These are phyloP conservation scores for Tragelaphus scriptus DNA, from an alignment of 2,113 vertebrate genomes.

Conservation along the genomic window DNA sequence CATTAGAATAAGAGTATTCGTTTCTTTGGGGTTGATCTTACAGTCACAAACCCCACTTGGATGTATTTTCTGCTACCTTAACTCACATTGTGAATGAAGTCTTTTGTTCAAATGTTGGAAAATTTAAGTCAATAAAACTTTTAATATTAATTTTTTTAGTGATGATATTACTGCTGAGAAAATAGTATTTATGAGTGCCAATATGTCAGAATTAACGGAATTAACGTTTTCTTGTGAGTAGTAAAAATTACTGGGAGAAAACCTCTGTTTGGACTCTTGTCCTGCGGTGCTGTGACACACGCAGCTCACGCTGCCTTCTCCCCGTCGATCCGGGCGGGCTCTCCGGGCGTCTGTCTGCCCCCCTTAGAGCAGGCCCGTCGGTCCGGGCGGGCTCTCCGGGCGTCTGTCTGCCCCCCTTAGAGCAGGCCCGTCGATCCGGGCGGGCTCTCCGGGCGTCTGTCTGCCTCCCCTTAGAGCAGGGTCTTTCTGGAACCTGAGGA, in stretches of 20 bases:
- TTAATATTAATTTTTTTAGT: conserved; percentile 33
- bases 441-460: not conserved
- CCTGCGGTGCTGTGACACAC: not conserved
- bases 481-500: not conserved
- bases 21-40: not conserved
- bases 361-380: not conserved
- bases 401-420: not conserved
- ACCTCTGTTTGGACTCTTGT: not conserved
- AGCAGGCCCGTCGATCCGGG: too few relatives aligned
- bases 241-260: not conserved
- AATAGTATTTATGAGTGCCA: not conserved
- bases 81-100: not conserved
- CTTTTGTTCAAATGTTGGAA: conserved; percentile 5
- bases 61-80: not conserved
- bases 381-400: too few relatives aligned
- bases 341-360: not conserved
- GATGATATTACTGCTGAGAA: not conserved
- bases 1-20: not conserved
- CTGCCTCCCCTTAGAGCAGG: not conserved
- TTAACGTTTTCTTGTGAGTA: not conserved
- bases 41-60: not conserved
- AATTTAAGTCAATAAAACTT: not conserved
- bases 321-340: not conserved
- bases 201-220: not conserved
- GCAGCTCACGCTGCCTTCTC: not conserved